Conservation (phyloP, 2,888 invertebrate species). For the Caenorhabditis doughertyi region DNA sequence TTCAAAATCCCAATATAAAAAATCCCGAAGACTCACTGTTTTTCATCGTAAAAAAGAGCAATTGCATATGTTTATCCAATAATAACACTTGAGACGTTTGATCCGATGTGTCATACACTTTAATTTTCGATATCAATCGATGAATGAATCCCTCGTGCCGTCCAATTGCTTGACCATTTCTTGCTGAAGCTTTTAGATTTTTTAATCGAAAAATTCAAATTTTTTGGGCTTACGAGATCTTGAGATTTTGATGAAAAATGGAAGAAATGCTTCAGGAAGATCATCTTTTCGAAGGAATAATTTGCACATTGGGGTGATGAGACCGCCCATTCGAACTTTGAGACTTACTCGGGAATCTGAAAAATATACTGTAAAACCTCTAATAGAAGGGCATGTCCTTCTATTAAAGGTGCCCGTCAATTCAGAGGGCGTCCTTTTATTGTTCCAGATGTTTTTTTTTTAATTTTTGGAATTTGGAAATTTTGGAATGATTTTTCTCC, state of each 20-base stretch:
- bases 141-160: conserved; percentile 64
- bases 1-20: too few species aligned
- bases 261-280: conserved; percentile 40
- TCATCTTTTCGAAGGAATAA: conserved; percentile 42
- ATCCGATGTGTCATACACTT: conserved; percentile 26
- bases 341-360: conserved; percentile 74
- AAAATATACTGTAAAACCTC: neutral
- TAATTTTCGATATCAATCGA: conserved; percentile 47
- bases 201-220: neutral
- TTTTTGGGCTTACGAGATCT: conserved; percentile 56
- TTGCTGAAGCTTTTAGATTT: conserved; percentile 60
- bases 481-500: too few species aligned
- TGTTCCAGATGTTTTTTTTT: neutral
- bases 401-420: too few species aligned
- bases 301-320: conserved; percentile 64
- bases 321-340: conserved; percentile 76
- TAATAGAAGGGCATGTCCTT: neutral
- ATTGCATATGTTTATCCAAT: conserved; percentile 75
- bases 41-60: conserved; percentile 76
- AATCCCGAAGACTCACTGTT: conserved; percentile 81
- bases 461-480: neutral
- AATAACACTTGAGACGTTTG: conserved; percentile 41
- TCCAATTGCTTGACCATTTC: conserved; percentile 76
- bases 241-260: conserved; percentile 52
- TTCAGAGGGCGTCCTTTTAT: neutral